Conservation (phyloP, 2,113 vertebrate genomes). For the Aptenodytes forsteri region DNA sequence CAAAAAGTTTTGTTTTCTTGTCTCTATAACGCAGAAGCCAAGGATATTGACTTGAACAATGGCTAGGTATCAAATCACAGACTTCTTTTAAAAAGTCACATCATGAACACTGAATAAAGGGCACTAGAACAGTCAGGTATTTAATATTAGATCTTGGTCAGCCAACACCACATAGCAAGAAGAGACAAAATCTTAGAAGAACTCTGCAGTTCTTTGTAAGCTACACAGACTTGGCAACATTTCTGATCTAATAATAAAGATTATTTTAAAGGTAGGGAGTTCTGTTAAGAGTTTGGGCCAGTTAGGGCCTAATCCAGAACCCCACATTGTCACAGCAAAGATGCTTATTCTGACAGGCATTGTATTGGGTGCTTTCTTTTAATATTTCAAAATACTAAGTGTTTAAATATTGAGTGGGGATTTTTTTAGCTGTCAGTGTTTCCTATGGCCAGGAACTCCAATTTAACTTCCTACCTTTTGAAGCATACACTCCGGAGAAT, state of each 20-base stretch:
- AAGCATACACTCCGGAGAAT: conserved; percentile 1
- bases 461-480: conserved; percentile 47
- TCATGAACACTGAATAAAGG: conserved; percentile 73
- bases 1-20: conserved; percentile 56
- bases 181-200: conserved; percentile 48
- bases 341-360: neutral
- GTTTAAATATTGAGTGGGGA: neutral
- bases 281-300: conserved; percentile 18
- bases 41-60: conserved; percentile 75
- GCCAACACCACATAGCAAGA: conserved; percentile 66
- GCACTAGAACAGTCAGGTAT: conserved; percentile 65
- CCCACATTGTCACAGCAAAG: neutral
- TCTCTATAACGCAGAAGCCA: conserved; percentile 70
- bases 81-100: conserved; percentile 83
- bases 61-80: conserved; percentile 79
- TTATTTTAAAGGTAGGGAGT: conserved; percentile 37
- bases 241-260: conserved; percentile 26
- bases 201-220: conserved; percentile 24
- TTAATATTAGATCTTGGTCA: conserved; percentile 56
- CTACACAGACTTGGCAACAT: conserved; percentile 59
- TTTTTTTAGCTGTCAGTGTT: neutral
- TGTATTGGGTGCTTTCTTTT: neutral
- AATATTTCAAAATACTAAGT: neutral
- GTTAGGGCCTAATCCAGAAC: neutral
- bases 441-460: neutral